Evolutionary conservation across 1,140 invertebrate genomes (phyloP).

Genomic region (Popillia japonica): DNA sequence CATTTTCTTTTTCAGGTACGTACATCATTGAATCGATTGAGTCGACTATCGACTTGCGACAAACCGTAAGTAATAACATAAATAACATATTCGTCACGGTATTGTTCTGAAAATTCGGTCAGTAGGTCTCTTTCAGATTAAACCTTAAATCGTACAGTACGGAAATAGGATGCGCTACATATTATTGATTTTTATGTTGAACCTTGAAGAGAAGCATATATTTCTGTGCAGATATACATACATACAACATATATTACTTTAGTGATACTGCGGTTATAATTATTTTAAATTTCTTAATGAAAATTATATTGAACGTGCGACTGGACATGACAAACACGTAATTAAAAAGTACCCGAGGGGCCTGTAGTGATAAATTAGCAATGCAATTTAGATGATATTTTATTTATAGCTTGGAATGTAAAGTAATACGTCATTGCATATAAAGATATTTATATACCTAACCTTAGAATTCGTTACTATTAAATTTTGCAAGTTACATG

Average conservation of each 20-base stretch:
- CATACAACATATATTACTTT: background rate
- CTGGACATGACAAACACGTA: too few species aligned
- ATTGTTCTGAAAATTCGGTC: constrained; percentile 30
- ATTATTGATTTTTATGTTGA: constrained; percentile 1
- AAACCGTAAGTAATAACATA: constrained; percentile 29
- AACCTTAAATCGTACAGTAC: background rate
- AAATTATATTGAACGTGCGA: too few species aligned
- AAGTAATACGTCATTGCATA: too few species aligned
- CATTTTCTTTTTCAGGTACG: constrained; percentile 28
- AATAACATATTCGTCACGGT: constrained; percentile 19
- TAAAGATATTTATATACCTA: too few species aligned
- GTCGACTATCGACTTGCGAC: background rate
- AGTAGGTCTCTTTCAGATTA: constrained; percentile 23
- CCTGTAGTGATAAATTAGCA: too few species aligned
- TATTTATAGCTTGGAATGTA: too few species aligned
- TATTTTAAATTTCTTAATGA: too few species aligned
- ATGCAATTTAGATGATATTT: too few species aligned
- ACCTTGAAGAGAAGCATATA: background rate
- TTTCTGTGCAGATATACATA: background rate
- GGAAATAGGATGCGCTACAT: constrained; percentile 9
- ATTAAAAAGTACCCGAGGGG: too few species aligned
- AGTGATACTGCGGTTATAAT: background rate
- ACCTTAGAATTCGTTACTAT: too few species aligned
- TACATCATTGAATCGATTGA: constrained; percentile 5
- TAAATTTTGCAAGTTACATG: too few species aligned